Percentiles rank a stretch among this genome's conserved stretches.
Evolutionary conservation across 2,797 vertebrate species (phyloP).

Genomic region (Arrhamphus sclerolepis): DNA sequence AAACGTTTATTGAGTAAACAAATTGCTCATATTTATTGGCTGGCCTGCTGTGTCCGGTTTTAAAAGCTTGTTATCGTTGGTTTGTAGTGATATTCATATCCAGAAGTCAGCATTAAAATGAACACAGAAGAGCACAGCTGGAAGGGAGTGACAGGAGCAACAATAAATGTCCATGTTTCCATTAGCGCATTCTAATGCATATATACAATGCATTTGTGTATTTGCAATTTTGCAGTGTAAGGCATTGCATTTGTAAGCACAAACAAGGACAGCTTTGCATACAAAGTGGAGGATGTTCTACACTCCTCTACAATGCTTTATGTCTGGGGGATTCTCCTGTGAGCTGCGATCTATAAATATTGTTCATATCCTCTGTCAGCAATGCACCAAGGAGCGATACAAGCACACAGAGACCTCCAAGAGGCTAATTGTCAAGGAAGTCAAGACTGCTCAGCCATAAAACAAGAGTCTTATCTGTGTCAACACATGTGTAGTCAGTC

Average conservation of each 20-base stretch:
- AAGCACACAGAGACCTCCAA: conserved; percentile 55
- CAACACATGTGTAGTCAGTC: conserved; percentile 48
- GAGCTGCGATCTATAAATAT: conserved; percentile 73
- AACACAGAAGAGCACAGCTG: not conserved
- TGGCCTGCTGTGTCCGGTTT: too few species aligned
- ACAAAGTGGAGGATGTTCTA: conserved; percentile 59
- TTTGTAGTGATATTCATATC: not conserved
- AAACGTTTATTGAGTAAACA: too few species aligned
- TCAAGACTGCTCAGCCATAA: conserved; percentile 46
- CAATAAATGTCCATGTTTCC: not conserved
- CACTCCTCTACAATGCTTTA: conserved; percentile 45
- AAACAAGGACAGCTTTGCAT: conserved; percentile 67
- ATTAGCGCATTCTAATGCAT: conserved; percentile 1
- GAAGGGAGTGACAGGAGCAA: not conserved
- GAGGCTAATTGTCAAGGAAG: conserved; percentile 44
- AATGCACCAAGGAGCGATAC: conserved; percentile 47
- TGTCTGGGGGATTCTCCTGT: conserved; percentile 64
- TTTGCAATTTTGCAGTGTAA: conserved; percentile 35
- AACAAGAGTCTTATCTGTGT: conserved; percentile 57
- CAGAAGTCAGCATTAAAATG: not conserved
- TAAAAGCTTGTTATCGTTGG: conserved; percentile 1
- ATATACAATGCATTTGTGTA: conserved; percentile 2
- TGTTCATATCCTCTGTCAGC: conserved; percentile 54
- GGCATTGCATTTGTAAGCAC: conserved; percentile 35
- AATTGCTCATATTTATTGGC: too few species aligned